These are phyloP conservation scores for Lepidurus couesii DNA, from an alignment of 1,140 invertebrate genomes.

Conservation along the genomic window DNA sequence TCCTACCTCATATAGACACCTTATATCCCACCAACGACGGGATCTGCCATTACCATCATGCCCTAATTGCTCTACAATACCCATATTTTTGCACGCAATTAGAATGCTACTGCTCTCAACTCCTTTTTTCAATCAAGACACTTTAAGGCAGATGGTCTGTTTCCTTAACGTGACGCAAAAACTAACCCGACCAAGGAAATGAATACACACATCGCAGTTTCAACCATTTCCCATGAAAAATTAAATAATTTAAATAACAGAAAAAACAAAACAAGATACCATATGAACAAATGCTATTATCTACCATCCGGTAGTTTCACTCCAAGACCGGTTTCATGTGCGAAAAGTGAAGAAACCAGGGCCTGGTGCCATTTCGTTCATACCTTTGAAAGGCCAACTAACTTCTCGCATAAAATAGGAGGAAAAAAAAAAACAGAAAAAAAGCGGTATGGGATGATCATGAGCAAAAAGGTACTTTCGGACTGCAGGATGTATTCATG, in stretches of 20 bases:
- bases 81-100: background rate
- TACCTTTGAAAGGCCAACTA: background rate
- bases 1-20: background rate
- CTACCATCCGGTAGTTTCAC: background rate
- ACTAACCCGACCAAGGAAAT: background rate
- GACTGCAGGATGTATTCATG: background rate
- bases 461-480: background rate
- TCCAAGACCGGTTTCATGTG: background rate
- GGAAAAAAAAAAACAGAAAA: background rate
- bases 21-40: conserved; percentile 5
- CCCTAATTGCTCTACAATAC: conserved; percentile 15
- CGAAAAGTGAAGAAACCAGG: background rate
- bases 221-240: background rate
- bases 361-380: conserved; percentile 18
- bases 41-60: background rate
- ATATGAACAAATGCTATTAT: background rate
- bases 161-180: background rate
- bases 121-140: background rate
- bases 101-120: background rate
- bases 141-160: background rate
- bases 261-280: background rate
- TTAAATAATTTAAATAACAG: background rate
- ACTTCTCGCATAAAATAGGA: background rate
- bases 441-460: background rate
- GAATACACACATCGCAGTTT: background rate